Base-by-base conservation (phyloP, 2,113 vertebrate genomes). In the Piaya cayana region DNA sequence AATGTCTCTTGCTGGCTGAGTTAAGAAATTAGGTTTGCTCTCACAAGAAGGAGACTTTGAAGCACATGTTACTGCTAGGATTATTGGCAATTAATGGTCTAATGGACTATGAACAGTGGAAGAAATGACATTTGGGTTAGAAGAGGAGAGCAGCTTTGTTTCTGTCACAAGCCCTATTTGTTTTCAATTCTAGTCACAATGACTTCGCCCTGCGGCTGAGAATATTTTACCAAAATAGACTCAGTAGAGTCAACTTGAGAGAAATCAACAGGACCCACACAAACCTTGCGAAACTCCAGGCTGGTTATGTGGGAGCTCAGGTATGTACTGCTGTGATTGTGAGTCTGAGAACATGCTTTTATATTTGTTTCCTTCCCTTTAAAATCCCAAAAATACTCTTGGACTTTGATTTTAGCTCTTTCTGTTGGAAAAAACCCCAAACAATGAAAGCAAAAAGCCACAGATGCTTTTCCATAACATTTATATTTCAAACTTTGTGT, bases 281-380 rank as follows among this genome's bases (percentile, higher is more conserved):
- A 47, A 99, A 98, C 93, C 98, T 99, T 82, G 85, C 25, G 18
- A 98, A 98, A 63, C 98, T 99, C 55, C 94, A 96, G 79, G 95
- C 96, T 21, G 99, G 98, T 36, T 97, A 98, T 45, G 98, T 99
- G 50, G 99, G 99, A 95, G 98, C 98, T 86, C 99, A 99, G 99
- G 99, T 99, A 98, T 29, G 79, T 90, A 43, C 42, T 60, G 43
- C 53, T 3, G 6, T 32, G 25, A 39, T 7, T 22, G 9, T 45
- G 59, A 69, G n/a, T 36, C 42, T 82, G 22, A 90, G 74, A 65
- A 20, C 1, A 0, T 25, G 10, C 18, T 72, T 85, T 67, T 58
- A 62, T 10, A 30, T 43, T 80, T 88, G 15, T 5, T 21, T 59
- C 19, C 9, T 69, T 86, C 50, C 23, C 47, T 77, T 86, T 45